These are phyloP conservation scores for Catostylus mosaicus DNA, from an alignment of 30 jellyfish, hydroid and myxozoan species.

Conservation along the genomic window DNA sequence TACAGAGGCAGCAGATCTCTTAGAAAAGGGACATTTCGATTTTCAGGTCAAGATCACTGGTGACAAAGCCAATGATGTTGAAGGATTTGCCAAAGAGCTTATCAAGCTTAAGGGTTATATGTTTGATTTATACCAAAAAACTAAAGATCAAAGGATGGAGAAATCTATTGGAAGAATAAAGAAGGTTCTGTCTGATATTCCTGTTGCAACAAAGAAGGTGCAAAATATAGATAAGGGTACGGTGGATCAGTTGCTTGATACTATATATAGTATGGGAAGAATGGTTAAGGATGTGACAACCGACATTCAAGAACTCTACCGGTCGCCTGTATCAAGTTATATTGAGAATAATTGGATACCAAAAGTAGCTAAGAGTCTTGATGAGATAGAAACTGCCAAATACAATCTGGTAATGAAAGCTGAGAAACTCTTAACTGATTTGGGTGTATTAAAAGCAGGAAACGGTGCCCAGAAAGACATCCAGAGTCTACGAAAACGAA, in stretches of 20 bases:
- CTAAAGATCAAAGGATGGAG: slow-evolving; percentile 57
- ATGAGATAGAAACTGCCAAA: slow-evolving; percentile 43
- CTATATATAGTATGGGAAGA: slow-evolving; percentile 6
- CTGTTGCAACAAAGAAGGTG: slow-evolving; percentile 2
- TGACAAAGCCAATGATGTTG: slow-evolving; percentile 32
- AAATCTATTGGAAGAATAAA: background rate
- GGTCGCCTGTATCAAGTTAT: background rate
- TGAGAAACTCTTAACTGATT: background rate
- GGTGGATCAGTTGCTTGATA: slow-evolving; percentile 35
- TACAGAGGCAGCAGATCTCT: slow-evolving; percentile 32
- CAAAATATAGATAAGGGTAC: slow-evolving; percentile 58
- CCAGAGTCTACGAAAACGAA: slow-evolving; percentile 12
- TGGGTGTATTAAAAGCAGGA: slow-evolving; percentile 22
- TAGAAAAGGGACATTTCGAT: slow-evolving; percentile 33
- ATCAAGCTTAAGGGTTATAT: slow-evolving; percentile 14
- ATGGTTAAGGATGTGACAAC: slow-evolving; percentile 23
- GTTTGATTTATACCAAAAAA: slow-evolving; percentile 18
- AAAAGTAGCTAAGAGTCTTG: slow-evolving; percentile 40
- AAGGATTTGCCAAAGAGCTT: slow-evolving; percentile 17
- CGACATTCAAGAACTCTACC: slow-evolving; percentile 13
- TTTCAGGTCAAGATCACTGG: slow-evolving; percentile 48
- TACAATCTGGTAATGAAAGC: slow-evolving; percentile 4
- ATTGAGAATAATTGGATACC: slow-evolving; percentile 49
- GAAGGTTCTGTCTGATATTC: slow-evolving; percentile 16
- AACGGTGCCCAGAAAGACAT: background rate